Base-by-base conservation (phyloP, 2,888 invertebrate genomes). In the Vesta saturnalis region DNA sequence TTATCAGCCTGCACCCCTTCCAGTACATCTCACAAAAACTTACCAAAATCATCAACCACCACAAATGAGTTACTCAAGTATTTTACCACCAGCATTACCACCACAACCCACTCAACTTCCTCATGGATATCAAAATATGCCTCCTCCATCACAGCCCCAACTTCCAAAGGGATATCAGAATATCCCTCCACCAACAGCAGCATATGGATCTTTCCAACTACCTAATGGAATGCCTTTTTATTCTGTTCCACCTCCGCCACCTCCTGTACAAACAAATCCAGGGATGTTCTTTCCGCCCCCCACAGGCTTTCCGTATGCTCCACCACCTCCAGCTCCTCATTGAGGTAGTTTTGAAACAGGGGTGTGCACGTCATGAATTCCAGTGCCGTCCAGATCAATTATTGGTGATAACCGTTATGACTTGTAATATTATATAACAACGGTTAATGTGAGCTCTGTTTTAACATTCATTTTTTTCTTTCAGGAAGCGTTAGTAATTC, bases 181-280 rank as follows among this genome's bases (percentile, higher is more conserved):
- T 56, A 71, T 71, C 39, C 74, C 73, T 55, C 74, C 75, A 23
- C 75, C 74, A 57, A 73, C 76, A 30, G 69, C 72, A 35, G 65
- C 49, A 47, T 79, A 64, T 72, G 80, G 77, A 64, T 77, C 79
- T 43, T 82, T 78, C 73, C 80, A 77, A 64, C 72, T 83, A 71
- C 77, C 80, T 21, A 82, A 81, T 67, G 83, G 82, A 18, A 73
- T 80, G 6, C 70, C 83, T 68, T 80, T 82, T 70, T 83, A 82
- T 73, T 80, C 81, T 59, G 79, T 81, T 14, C 81, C 82, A 58
- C 82, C 83, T 10, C 81, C 81, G 35, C 79, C 80, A 35, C 80
- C 82, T 3, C 81, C 80, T 10, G 77, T 78, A 19, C 82, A 72
- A 71, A 76, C 66, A 67, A 69, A 72, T 55, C 39, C 70, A 14